Percentiles rank a stretch among this genome's conserved stretches.
These are phyloP conservation scores for Phymastichus coffea DNA, from an alignment of 1,140 invertebrate genomes.

Conservation along the genomic window DNA sequence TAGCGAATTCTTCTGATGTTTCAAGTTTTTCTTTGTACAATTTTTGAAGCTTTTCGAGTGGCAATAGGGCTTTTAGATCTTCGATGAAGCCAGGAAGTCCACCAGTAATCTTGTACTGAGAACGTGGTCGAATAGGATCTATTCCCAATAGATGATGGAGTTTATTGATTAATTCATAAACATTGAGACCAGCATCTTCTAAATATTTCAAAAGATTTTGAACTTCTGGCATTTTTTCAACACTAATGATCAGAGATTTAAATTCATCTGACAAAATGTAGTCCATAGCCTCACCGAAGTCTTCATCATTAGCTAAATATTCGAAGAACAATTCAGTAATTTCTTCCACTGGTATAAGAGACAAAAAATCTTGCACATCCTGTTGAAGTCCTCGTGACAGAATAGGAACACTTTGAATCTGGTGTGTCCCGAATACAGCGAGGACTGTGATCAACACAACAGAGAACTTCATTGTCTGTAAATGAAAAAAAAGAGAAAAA, in stretches of 20 bases:
- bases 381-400: slow-evolving; percentile 1
- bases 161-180: slow-evolving; percentile 30
- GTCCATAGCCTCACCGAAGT: slow-evolving; percentile 30
- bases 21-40: slow-evolving; percentile 35
- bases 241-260: slow-evolving; percentile 17
- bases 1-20: background rate
- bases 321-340: slow-evolving; percentile 26
- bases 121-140: background rate
- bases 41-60: slow-evolving; percentile 30
- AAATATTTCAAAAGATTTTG: slow-evolving; percentile 26
- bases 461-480: slow-evolving; percentile 28
- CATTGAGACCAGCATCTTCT: slow-evolving; percentile 19
- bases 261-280: slow-evolving; percentile 32
- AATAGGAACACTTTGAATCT: background rate
- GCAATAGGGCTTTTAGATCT: slow-evolving; percentile 33
- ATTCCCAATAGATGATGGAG: slow-evolving; percentile 33
- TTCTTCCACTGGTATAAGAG: slow-evolving; percentile 25
- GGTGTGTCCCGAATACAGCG: slow-evolving; percentile 1
- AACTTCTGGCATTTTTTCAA: slow-evolving; percentile 31
- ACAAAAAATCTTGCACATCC: slow-evolving; percentile 31
- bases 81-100: slow-evolving; percentile 33
- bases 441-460: slow-evolving; percentile 22
- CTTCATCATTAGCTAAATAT: slow-evolving; percentile 32
- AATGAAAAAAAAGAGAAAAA: slow-evolving; percentile 15
- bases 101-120: background rate